Conservation (phyloP, 1,140 invertebrate genomes). For the Maconellicoccus hirsutus region DNA sequence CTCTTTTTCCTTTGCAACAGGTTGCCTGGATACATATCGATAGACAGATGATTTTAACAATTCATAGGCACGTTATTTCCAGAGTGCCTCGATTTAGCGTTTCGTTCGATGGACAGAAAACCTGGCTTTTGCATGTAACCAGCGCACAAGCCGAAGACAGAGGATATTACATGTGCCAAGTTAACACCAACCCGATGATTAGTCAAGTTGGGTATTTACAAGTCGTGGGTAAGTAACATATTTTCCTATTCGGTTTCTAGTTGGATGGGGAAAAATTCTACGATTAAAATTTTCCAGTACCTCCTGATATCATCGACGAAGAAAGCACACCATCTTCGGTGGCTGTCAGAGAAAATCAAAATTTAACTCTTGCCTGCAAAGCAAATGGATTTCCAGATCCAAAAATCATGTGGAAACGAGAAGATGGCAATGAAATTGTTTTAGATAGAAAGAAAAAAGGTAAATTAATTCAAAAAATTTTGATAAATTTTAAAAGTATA, state of each 20-base stretch:
- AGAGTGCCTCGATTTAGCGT: constrained; percentile 75
- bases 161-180: constrained; percentile 84
- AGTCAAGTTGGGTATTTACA: constrained; percentile 86
- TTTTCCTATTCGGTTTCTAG: no score
- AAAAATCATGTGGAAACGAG: constrained; percentile 78
- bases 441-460: constrained; percentile 72
- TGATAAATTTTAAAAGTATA: no score
- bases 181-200: constrained; percentile 93
- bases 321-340: constrained; percentile 75
- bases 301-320: constrained; percentile 75
- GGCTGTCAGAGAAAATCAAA: constrained; percentile 76
- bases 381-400: constrained; percentile 79
- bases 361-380: constrained; percentile 76
- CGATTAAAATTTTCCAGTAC: constrained; percentile 49
- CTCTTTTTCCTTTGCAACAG: constrained; percentile 41
- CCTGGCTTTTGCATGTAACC: constrained; percentile 76
- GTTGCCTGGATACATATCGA: constrained; percentile 90
- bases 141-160: constrained; percentile 78
- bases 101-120: constrained; percentile 80
- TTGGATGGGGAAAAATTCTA: no score
- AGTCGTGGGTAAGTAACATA: constrained; percentile 71
- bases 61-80: constrained; percentile 80
- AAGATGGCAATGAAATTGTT: constrained; percentile 71
- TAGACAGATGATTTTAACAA: constrained; percentile 83
- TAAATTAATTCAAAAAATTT: constrained; percentile 33